Evolutionary conservation across 2,113 vertebrate species (phyloP), one percentile per base, ranked within the genome.

Genomic region (Pollachius pollachius): DNA sequence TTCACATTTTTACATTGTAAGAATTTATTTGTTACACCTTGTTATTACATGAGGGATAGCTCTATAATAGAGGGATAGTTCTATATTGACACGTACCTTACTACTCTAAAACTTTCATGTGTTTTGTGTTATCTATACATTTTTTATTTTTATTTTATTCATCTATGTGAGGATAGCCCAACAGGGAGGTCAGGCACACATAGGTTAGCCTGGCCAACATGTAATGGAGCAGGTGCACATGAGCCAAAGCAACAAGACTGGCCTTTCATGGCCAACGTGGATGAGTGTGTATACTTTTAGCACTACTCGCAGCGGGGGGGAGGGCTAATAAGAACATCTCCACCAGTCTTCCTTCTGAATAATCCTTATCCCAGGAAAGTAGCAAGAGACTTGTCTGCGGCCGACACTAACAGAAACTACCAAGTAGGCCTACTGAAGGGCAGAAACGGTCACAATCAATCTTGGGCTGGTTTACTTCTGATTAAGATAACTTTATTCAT

Each of bases 161-260:
- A 15, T 64, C 2, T 25, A 62, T 21, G n/a, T 75, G 77, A 4
- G 69, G 64, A 18, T 54, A 82, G 75, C 23, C 76, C 23, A 69
- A 25, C 23, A 58, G 62, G 58, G 59, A 23, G 69, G 18, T 34
- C 23, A 68, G 27, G 30, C 17, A 65, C 19, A 5, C 13, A 23
- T 41, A 7, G 21, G 64, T 71, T 65, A 65, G 71, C 56, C 72
- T 71, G 76, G 69, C 59, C 19, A 63, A 62, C 72, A 73, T 77
- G 69, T 69, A 72, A 65, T 62, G 64, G 68, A 85, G 87, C 89
- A 88, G 86, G 89, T 89, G 87, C 82, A 83, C 69, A 15, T 65
- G 58, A 82, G 62, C 75, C 75, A 70, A 62, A 74, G 81, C 69
- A 81, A 82, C 81, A 81, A 82, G 65, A 77, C 73, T 2, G 19